phyloP scores from a whole-genome alignment of 2,888 invertebrate genomes.

The Andrena praecox region DNA sequence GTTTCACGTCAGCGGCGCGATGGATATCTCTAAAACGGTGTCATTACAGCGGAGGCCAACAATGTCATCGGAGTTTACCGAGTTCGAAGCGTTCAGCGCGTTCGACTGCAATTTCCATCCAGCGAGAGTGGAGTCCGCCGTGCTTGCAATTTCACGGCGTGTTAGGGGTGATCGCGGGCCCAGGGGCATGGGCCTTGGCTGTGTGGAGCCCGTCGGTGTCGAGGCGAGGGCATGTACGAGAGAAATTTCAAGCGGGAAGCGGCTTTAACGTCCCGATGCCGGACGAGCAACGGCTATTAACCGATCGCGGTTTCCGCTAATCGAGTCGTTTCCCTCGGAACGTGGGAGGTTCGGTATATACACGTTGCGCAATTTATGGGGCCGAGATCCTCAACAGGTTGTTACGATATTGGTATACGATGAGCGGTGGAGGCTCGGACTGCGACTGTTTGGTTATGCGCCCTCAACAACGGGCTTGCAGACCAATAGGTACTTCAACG shows the following conservation, averaged over 20 bases:
- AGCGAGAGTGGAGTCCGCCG: slow-evolving; percentile 17
- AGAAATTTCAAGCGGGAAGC: slow-evolving; percentile 37
- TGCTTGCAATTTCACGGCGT: slow-evolving; percentile 62
- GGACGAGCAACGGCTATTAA: slow-evolving; percentile 47
- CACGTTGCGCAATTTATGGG: slow-evolving; percentile 2
- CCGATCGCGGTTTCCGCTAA: slow-evolving; percentile 57
- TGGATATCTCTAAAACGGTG: slow-evolving; percentile 38
- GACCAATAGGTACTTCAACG: background rate
- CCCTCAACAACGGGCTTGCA: slow-evolving; percentile 16
- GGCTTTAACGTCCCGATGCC: slow-evolving; percentile 29
- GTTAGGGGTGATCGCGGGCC: slow-evolving; percentile 58
- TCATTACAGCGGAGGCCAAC: slow-evolving; percentile 11
- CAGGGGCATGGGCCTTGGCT: slow-evolving; percentile 36
- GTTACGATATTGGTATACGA: slow-evolving; percentile 35
- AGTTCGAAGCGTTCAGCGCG: slow-evolving; percentile 34
- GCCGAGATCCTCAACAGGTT: slow-evolving; percentile 20
- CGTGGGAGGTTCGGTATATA: slow-evolving; percentile 38
- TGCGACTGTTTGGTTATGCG: background rate
- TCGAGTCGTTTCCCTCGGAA: slow-evolving; percentile 50
- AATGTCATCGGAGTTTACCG: slow-evolving; percentile 27
- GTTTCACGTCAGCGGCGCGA: slow-evolving; percentile 27
- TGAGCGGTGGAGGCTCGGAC: slow-evolving; percentile 26
- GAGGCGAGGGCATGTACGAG: slow-evolving; percentile 11
- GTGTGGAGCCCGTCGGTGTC: background rate
- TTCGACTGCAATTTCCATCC: slow-evolving; percentile 51